Base-by-base conservation (phyloP, 2,797 vertebrate species). In the Alosa sapidissima region DNA sequence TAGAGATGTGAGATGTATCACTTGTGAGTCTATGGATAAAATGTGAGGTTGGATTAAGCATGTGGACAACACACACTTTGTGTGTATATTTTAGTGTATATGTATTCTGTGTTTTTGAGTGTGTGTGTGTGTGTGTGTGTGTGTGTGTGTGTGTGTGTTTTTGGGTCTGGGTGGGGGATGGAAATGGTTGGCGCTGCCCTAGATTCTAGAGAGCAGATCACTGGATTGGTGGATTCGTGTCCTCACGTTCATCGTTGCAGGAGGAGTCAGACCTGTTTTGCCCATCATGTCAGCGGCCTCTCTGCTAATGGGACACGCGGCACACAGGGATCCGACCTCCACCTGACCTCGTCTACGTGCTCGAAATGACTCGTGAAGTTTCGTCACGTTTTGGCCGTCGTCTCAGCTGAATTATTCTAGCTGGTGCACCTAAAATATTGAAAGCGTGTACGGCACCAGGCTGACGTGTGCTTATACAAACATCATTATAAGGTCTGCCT, bases 201-300 rank as follows among this genome's bases (percentile, higher is more conserved):
- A 52, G 51, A 13, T 48, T 52, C 51, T 52, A 8, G 24, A 1
- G 24, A 24, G 60, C 24, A 5, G 9, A 24, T 68, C 21, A 28
- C 24, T 68, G 28, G 7, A 33, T 68, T 11, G 24, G 4, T 82
- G 83, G 88, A 84, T 82, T 82, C 58, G 81, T 24, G n/a, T 82
- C 62, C 81, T 58, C 68, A 81, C 78, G 11, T 62, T 87, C 49
- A 81, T 65, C 81, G 19, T 81, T 28, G 81, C 24, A 33, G 2
- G 5, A 81, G 54, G 86, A 87, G 85, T 84, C 81, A 83, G 52
- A 84, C 41, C 84, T 47, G 45, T 55, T 47, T 82, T 51, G 47
- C 19, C 45, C 10, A 78, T 72, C 65, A 68, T 68, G 28, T 36
- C 65, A 36, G 65, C 28, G 13, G 9, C 24, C 3, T 13, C 65